phyloP scores from a whole-genome alignment of 2,797 vertebrate genomes.

The Cottoperca gobio region DNA sequence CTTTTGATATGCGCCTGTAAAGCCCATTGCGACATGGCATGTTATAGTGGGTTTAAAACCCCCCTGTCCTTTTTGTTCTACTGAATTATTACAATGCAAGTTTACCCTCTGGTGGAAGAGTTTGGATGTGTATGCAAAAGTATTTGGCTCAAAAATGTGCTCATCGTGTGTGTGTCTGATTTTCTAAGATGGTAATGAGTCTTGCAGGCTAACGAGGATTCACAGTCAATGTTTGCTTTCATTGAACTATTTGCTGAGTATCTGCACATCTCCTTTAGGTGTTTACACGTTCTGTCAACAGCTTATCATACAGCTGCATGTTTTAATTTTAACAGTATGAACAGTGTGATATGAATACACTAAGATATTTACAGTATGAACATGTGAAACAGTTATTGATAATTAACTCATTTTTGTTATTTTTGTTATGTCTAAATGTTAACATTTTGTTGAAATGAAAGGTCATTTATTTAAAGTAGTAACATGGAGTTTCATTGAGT shows the following conservation, averaged over 20 bases:
- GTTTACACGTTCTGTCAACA: neutral
- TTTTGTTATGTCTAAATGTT: neutral
- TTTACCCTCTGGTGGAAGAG: conserved; percentile 60
- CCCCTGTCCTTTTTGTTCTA: neutral
- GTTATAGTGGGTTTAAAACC: neutral
- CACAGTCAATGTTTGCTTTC: conserved; percentile 3
- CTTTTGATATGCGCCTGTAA: conserved; percentile 7
- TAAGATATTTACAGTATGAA: neutral
- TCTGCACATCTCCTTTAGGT: conserved; percentile 6
- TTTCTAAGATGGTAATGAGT: neutral
- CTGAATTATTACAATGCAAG: conserved; percentile 13
- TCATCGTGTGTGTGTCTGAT: conserved; percentile 1
- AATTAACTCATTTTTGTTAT: neutral
- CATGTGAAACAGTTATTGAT: neutral
- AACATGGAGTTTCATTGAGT: neutral
- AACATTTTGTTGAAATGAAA: neutral
- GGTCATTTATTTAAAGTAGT: neutral
- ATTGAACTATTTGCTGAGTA: neutral
- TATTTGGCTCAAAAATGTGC: neutral
- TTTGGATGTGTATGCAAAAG: conserved; percentile 7
- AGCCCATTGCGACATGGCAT: neutral
- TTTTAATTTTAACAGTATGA: no score
- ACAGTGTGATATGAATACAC: neutral
- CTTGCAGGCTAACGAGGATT: neutral
- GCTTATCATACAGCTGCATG: neutral